Base-by-base conservation (phyloP, 2,113 vertebrate species). In the Cyphomyrus plagiostoma region DNA sequence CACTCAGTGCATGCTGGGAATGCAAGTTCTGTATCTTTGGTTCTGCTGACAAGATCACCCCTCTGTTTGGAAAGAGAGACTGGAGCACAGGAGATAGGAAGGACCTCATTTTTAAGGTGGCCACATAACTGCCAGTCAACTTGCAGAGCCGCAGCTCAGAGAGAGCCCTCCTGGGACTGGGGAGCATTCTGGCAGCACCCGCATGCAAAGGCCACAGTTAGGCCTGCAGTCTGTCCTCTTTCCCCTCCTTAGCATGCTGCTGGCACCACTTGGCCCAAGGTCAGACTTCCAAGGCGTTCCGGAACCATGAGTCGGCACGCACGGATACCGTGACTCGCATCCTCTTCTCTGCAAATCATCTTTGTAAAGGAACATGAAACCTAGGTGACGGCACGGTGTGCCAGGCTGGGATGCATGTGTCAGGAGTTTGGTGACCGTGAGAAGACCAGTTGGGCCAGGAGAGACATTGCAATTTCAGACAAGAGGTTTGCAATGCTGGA, bases 41-140 rank as follows among this genome's bases (percentile, higher is more conserved):
- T 87, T 87, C 30, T 3, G 17, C 86, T 87, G 50, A 58, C 86
- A 87, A 42, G 86, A 56, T 58, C 86, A 87, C 30, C 15, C 50
- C 86, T 13, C 86, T 87, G 45, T n/a, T 48, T 23, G 13, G 30
- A 58, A 58, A 30, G 86, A 58, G n/a, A 87, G 30, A 56, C 2
- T 10, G n/a, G 50, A 58, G 35, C 17, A 5, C 15, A 19, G 50
- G 21, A 87, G 35, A 50, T 17, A 62, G 49, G 49, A 86, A 86
- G 35, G 74, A 86, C 82, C 42, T 48, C 46, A 46, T 85, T 23
- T 48, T 49, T 49, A 46, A 21, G 42, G 82, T 49, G 23, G 21
- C 82, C n/a, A 13, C 46, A 26, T 49, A 48, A 45, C 82, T 85
- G 42, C 42, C 82, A 48, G 23, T 85, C 46, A 85, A 46, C 4